A percentile compares a stretch with the other conserved stretches of the same genome.
Conservation (phyloP, 1,140 invertebrate genomes). For the Pachyrhynchus sulphureomaculatus region DNA sequence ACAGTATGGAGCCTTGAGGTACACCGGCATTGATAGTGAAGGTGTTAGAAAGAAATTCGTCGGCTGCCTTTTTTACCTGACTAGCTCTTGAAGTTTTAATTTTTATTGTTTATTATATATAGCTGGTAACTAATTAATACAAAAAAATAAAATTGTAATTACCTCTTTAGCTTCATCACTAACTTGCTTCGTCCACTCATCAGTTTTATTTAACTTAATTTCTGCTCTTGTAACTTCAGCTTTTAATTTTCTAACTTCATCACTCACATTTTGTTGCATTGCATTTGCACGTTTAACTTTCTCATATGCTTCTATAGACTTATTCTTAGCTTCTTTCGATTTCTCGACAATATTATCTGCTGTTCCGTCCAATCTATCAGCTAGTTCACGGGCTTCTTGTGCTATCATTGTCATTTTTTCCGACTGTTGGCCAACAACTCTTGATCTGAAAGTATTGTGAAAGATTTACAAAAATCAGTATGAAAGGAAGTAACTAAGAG, state of each 20-base stretch:
- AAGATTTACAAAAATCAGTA: no score
- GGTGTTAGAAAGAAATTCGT: no score
- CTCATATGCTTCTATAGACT: conserved; percentile 76
- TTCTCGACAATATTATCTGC: conserved; percentile 75
- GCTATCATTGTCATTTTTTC: conserved; percentile 89
- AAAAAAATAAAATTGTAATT: no score
- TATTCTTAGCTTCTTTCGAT: conserved; percentile 80
- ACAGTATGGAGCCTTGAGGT: no score
- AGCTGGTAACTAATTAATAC: no score
- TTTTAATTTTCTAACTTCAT: conserved; percentile 1
- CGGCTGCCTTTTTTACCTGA: no score
- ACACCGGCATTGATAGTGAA: no score
- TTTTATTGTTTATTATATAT: no score
- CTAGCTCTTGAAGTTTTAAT: no score
- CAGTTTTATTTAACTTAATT: conserved; percentile 67
- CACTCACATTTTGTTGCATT: conserved; percentile 1
- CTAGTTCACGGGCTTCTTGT: conserved; percentile 76
- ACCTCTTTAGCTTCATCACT: conserved; percentile 70
- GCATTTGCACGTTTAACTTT: conserved; percentile 71
- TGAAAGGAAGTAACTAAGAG: no score
- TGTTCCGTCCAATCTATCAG: conserved; percentile 74
- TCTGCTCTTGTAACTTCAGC: conserved; percentile 60
- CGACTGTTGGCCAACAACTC: conserved; percentile 80
- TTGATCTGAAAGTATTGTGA: neutral
- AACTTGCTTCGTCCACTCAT: conserved; percentile 70